Conservation (phyloP, 2,888 invertebrate genomes). For the Microchrysa polita region DNA sequence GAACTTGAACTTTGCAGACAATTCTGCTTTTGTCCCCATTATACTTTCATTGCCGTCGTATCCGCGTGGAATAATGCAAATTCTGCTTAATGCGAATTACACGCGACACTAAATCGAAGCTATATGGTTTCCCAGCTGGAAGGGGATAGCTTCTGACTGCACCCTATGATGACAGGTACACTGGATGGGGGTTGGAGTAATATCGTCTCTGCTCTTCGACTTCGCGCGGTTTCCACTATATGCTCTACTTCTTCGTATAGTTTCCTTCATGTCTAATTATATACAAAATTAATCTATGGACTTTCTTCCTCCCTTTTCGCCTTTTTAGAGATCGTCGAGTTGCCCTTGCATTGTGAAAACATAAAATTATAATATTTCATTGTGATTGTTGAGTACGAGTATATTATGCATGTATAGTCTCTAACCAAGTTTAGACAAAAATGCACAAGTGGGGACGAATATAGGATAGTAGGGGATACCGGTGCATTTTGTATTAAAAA, state of each 20-base stretch:
- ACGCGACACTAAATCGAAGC: constrained; percentile 34
- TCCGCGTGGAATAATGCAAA: constrained; percentile 26
- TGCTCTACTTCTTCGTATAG: background rate
- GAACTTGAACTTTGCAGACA: constrained; percentile 33
- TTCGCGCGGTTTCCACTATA: background rate
- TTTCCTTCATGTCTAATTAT: constrained; percentile 31
- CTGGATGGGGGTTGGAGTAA: background rate
- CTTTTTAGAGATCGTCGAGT: background rate
- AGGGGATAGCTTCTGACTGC: background rate
- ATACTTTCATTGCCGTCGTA: constrained; percentile 2
- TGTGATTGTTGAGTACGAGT: background rate
- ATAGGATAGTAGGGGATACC: too few relatives aligned
- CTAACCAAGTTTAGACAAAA: too few relatives aligned
- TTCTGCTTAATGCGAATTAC: constrained; percentile 29
- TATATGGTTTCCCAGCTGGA: constrained; percentile 5
- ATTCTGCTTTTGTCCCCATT: background rate
- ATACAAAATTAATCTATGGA: background rate
- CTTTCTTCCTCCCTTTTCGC: background rate
- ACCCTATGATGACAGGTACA: background rate
- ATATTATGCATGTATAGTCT: too few relatives aligned
- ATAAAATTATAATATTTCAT: constrained; percentile 36
- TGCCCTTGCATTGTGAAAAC: background rate
- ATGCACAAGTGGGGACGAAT: too few relatives aligned
- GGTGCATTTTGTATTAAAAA: too few relatives aligned
- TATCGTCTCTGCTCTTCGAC: background rate